phyloP scores from a whole-genome alignment of 2,113 vertebrate genomes.

The Parus major region DNA sequence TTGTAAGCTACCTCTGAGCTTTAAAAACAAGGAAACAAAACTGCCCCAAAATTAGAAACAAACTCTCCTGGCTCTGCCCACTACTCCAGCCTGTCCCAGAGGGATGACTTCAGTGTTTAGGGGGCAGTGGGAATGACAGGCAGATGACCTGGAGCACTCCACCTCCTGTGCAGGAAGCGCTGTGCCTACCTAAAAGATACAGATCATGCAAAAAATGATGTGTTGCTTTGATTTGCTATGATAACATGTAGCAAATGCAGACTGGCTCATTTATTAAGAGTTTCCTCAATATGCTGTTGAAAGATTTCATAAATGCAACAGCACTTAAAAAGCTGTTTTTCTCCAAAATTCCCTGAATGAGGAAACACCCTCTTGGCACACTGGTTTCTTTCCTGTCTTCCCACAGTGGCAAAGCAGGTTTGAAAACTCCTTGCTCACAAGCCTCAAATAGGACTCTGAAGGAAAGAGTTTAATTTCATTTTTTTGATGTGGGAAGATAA shows the following conservation, averaged over 20 bases:
- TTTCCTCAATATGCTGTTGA: neutral
- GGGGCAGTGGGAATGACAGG: too few relatives aligned
- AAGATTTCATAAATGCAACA: neutral
- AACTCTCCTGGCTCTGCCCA: neutral
- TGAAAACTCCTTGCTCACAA: neutral
- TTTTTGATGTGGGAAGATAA: neutral
- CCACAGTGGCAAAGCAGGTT: neutral
- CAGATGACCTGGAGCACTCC: neutral
- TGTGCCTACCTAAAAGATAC: fast-evolving
- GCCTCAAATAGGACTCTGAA: neutral
- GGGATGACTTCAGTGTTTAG: neutral
- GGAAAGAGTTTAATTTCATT: neutral
- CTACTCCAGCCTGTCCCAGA: fast-evolving
- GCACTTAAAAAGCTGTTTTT: neutral
- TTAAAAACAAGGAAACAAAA: neutral
- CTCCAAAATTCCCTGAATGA: neutral
- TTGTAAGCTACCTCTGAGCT: neutral
- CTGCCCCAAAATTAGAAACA: neutral
- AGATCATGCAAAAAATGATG: neutral
- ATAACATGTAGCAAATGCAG: fast-evolving
- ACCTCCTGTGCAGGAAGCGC: neutral
- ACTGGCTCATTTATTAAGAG: neutral
- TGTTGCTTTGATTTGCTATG: neutral
- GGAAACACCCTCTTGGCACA: neutral
- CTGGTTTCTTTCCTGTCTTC: neutral